Evolutionary conservation across 2,797 vertebrate species (phyloP), one percentile per base, ranked within the genome.

Genomic region (Leucoraja ocellata): DNA sequence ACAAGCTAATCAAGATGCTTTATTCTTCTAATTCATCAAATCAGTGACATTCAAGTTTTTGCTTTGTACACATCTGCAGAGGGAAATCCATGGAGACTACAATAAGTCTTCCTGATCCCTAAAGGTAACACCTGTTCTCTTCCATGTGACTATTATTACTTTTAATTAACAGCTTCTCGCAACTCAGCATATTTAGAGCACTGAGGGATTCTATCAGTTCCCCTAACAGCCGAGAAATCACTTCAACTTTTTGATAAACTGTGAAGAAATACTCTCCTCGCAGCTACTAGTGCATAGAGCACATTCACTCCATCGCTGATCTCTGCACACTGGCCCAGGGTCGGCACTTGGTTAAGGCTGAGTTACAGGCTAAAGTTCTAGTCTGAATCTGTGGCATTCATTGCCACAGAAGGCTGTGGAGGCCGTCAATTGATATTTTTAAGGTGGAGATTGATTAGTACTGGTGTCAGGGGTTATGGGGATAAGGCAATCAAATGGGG

Each of bases 61-160:
- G 23, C 14, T 58, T 25, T 46, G 32, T 74, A 46, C 36, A 73
- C 68, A 73, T 91, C 68, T 91, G 90, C 39, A 46, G 39, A 7
- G 21, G 46, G 80, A 46, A 25, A 54, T 74, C 71, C 71, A 54
- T 23, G 39, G 90, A 91, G 90, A 74, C 90, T 54, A 58, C 23
- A 76, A 76, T 74, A 91, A 23, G 71, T 54, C 90, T 76, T 76
- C 7, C 54, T 39, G 54, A 71, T 92, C 36, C 90, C 39, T 46
- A 39, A 84, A 58, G 93, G 93, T 94, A 95, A 95, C 95, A 95
- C 95, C 95, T 94, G 94, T 95, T 94, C 94, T 94, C 95, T 95
- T 95, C 94, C 94, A 94, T 95, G 94, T 93, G 93, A 94, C 95
- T 95, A 90, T 95, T 76, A 92, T 92, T 94, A 94, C 94, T 95